Percentiles rank a stretch among this genome's conserved stretches.
phyloP scores from a whole-genome alignment of 92 coral and sea anemone genomes.

The Blastomussa wellsi region DNA sequence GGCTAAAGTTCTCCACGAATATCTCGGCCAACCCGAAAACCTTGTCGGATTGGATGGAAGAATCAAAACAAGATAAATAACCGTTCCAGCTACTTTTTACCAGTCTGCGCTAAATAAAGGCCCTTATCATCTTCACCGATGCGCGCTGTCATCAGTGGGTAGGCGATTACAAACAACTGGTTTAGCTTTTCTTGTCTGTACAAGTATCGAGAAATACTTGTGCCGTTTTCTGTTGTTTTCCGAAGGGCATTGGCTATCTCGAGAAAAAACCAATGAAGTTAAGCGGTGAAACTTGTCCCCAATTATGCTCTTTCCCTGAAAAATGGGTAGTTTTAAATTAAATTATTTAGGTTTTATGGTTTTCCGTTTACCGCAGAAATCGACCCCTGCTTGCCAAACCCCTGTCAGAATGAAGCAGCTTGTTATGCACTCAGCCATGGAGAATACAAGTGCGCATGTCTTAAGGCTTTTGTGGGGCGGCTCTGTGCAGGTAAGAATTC shows the following conservation, averaged over 20 bases:
- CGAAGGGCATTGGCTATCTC: neutral
- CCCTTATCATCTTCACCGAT: neutral
- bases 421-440: slow-evolving; percentile 70
- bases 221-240: neutral
- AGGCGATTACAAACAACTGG: no score
- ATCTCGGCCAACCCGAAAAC: no score
- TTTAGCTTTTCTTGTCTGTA: no score
- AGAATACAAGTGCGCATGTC: slow-evolving; percentile 73
- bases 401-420: slow-evolving; percentile 80
- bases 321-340: neutral
- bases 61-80: no score
- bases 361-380: slow-evolving; percentile 31
- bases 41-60: no score
- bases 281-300: neutral
- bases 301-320: no score
- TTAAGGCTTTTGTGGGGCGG: slow-evolving; percentile 71
- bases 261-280: neutral
- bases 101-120: no score
- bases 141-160: no score
- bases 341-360: neutral
- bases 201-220: neutral
- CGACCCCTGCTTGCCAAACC: slow-evolving; percentile 89
- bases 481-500: slow-evolving; percentile 65
- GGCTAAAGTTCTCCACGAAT: no score
- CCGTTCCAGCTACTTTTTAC: no score